Conservation (phyloP, 2,888 invertebrate genomes). For the Campoplex capitator region DNA sequence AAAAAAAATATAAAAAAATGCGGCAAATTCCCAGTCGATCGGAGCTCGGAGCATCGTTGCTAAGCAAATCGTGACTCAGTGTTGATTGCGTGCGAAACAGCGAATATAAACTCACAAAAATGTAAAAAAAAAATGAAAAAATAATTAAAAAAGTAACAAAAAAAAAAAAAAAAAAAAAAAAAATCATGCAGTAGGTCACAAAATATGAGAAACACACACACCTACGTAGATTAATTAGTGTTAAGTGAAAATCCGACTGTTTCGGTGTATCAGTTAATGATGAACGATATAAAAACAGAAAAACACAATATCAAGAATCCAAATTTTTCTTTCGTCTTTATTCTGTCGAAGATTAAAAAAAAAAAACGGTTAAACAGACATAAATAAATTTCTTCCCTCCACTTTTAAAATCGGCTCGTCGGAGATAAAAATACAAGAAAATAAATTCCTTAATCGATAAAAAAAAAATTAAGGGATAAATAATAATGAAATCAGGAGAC, state of each 20-base stretch:
- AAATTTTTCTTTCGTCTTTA: slow-evolving; percentile 38
- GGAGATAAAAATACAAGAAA: not conserved
- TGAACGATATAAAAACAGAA: slow-evolving; percentile 41
- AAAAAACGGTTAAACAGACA: not conserved
- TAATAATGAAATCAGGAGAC: slow-evolving; percentile 28
- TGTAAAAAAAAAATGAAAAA: slow-evolving; percentile 74
- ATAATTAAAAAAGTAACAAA: slow-evolving; percentile 73
- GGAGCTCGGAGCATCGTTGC: slow-evolving; percentile 77
- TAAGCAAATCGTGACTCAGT: slow-evolving; percentile 78
- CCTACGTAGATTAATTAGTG: slow-evolving; percentile 61
- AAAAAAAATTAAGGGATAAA: not conserved
- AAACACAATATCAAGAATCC: not conserved
- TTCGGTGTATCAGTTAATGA: slow-evolving; percentile 66
- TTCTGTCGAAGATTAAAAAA: not conserved
- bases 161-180: slow-evolving; percentile 62
- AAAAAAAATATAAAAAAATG: not conserved
- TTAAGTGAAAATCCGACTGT: slow-evolving; percentile 72
- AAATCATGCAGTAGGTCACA: slow-evolving; percentile 77
- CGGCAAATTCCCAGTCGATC: slow-evolving; percentile 78
- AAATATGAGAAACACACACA: slow-evolving; percentile 65
- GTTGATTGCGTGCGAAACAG: slow-evolving; percentile 80
- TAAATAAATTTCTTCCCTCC: not conserved
- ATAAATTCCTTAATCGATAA: not conserved
- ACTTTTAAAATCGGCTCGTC: not conserved
- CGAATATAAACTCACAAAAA: slow-evolving; percentile 70